phyloP scores from a whole-genome alignment of 2,797 vertebrate species.

The Nothura maculosa region DNA sequence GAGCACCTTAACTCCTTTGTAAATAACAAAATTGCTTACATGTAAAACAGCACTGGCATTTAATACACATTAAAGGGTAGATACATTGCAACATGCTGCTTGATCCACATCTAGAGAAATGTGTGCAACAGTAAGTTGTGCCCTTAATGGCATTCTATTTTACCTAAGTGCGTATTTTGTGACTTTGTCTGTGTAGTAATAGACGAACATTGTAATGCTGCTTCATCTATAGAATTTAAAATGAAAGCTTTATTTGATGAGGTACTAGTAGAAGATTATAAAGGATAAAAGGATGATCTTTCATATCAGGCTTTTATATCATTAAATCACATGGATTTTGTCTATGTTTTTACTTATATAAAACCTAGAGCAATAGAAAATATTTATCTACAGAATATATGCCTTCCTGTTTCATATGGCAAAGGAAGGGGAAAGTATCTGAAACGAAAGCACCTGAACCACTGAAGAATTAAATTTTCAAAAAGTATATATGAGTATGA shows the following conservation, averaged over 20 bases:
- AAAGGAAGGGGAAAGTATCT: too few relatives aligned
- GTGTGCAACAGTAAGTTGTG: background rate
- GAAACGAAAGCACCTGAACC: background rate
- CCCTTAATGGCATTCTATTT: background rate
- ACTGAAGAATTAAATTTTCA: background rate
- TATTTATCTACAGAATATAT: background rate
- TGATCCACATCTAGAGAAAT: background rate
- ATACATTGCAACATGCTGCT: background rate
- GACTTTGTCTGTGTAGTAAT: background rate
- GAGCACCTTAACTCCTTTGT: conserved; percentile 14
- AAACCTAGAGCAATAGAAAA: background rate
- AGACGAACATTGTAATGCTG: background rate
- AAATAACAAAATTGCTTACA: conserved; percentile 16
- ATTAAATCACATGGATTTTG: background rate
- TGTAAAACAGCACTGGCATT: conserved; percentile 9
- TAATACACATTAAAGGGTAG: background rate
- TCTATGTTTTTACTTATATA: conserved; percentile 7
- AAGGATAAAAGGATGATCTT: conserved; percentile 55
- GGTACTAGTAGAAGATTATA: conserved; percentile 45
- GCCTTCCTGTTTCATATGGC: background rate
- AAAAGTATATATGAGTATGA: background rate
- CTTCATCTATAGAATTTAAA: conserved; percentile 2
- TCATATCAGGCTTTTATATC: conserved; percentile 21
- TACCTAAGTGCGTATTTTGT: background rate
- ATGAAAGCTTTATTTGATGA: conserved; percentile 49